Evolutionary conservation across 2,888 invertebrate species (phyloP), one percentile per base, ranked within the genome.

Genomic region (Athalia cordata): DNA sequence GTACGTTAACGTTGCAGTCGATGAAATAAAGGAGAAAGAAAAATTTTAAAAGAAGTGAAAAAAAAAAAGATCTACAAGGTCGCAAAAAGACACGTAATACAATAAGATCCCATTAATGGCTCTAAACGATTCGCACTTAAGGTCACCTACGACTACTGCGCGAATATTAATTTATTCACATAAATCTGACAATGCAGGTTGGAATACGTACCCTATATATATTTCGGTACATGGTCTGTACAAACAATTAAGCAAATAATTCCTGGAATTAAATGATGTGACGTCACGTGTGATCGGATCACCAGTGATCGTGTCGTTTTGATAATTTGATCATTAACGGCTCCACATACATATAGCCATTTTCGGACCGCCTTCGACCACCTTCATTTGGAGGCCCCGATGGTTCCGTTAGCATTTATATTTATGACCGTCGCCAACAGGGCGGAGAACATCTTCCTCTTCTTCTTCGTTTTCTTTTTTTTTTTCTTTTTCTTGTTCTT

Each of bases 401-500:
- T 15, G 45, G 57, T 70, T 70, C 70, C 70, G 70, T 70, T 70
- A 70, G 55, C 43, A 55, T 55, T 70, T 13, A 70, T 57, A 70
- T 70, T 70, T 70, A 70, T 70, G 70, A 3, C 55, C 29, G 4
- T 57, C 13, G 57, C 45, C 57, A 3, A 6, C 47, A 57, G 59
- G 2, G 5, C 55, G 70, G 4, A 29, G 29, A 55, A 9, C 43
- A 7, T 11, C 52, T 9, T 43, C 50, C 55, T 52, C 68, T 68
- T 68, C 0, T 15, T 29, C 52, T 3, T 29, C 55, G 43, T 4
- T 55, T 8, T 3, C n/a, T 8, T 11, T 55, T 55, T 55, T 55
- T 55, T 55, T 55, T 4, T 55, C 4, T 11, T 3, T 11, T 55
- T 55, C 55, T 11, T 8, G 11, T 55, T 55, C n/a, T 55, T 55